Evolutionary conservation across 2,888 invertebrate genomes (phyloP).

Genomic region (Anaspis maculata): DNA sequence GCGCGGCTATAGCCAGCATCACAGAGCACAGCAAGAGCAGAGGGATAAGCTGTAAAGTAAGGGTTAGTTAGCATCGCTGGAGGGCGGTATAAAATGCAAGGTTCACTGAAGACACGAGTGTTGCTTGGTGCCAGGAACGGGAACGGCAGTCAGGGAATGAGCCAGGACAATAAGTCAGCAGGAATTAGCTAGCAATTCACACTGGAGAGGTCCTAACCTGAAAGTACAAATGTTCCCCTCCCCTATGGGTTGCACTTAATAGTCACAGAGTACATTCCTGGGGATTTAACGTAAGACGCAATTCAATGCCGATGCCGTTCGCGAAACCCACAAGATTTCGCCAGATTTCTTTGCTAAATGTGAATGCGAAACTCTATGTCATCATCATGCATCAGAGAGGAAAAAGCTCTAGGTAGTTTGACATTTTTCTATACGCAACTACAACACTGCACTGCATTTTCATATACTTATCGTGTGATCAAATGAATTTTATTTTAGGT

Average conservation of each 20-base stretch:
- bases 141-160: conserved; percentile 3
- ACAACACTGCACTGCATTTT: too few species aligned
- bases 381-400: too few species aligned
- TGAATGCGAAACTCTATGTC: too few species aligned
- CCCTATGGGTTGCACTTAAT: conserved; percentile 16
- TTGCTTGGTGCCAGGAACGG: conserved; percentile 28
- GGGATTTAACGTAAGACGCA: conserved; percentile 15
- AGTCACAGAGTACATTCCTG: conserved; percentile 21
- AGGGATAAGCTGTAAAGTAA: conserved; percentile 20
- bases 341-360: too few species aligned
- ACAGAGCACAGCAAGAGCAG: too few species aligned
- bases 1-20: too few species aligned
- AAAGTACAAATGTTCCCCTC: conserved; percentile 17
- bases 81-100: conserved; percentile 33
- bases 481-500: too few species aligned
- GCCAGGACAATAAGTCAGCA: conserved; percentile 30
- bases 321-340: too few species aligned
- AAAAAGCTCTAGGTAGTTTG: too few species aligned
- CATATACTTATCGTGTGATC: too few species aligned
- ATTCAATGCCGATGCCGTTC: too few species aligned
- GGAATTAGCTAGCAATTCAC: conserved; percentile 33
- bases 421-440: too few species aligned
- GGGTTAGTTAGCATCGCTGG: conserved; percentile 32
- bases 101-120: conserved; percentile 32
- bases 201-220: conserved; percentile 21